Percentiles rank a stretch among this genome's conserved stretches.
phyloP scores from a whole-genome alignment of 2,113 vertebrate species.

The Ancistrus triradiatus region DNA sequence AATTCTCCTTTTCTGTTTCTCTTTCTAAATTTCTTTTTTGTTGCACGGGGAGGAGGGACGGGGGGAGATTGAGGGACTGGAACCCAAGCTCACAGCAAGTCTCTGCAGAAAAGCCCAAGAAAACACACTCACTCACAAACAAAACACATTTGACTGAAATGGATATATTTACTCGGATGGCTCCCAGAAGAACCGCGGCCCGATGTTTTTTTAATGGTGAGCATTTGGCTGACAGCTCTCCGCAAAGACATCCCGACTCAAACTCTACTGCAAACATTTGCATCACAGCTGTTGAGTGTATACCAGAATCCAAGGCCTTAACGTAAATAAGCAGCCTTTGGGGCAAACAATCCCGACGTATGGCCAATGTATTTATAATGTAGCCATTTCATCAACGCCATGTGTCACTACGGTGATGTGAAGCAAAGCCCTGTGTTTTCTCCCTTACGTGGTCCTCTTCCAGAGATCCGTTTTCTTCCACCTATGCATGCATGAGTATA shows the following conservation, averaged over 20 bases:
- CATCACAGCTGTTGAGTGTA: constrained; percentile 35
- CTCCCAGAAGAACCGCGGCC: constrained; percentile 67
- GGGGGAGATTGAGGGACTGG: constrained; percentile 16
- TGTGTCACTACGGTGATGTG: background rate
- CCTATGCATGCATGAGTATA: no score
- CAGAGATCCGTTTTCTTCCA: no score
- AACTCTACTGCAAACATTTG: constrained; percentile 34
- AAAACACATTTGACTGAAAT: constrained; percentile 71
- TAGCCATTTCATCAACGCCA: constrained; percentile 26
- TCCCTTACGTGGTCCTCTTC: no score
- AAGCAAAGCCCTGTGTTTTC: background rate
- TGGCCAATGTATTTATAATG: constrained; percentile 29
- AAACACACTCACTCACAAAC: constrained; percentile 69
- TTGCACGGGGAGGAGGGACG: constrained; percentile 19
- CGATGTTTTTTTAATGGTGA: constrained; percentile 73
- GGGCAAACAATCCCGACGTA: constrained; percentile 33
- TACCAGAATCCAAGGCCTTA: constrained; percentile 31
- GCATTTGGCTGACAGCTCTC: constrained; percentile 64
- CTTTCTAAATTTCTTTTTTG: constrained; percentile 50
- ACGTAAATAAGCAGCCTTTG: constrained; percentile 35
- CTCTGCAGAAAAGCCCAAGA: constrained; percentile 64
- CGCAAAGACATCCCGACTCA: constrained; percentile 35
- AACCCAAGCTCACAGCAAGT: constrained; percentile 56
- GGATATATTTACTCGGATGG: constrained; percentile 71
- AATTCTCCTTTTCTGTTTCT: constrained; percentile 26